phyloP scores from a whole-genome alignment of 2,113 vertebrate species.

The Cettia cetti region DNA sequence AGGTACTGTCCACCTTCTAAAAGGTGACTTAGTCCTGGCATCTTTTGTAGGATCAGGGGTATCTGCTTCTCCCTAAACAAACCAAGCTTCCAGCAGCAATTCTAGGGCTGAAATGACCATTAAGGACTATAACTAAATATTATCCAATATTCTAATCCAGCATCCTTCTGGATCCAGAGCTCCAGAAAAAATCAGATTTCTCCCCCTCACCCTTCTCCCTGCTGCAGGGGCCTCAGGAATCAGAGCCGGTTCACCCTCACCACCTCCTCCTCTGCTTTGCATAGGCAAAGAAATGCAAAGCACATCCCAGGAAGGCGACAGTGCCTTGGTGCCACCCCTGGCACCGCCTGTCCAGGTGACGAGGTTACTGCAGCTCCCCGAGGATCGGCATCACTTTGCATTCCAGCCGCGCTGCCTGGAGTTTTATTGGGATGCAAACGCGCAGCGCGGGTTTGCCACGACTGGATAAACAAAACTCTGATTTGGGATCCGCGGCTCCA shows the following conservation, averaged over 20 bases:
- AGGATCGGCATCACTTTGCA: neutral
- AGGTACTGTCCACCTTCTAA: neutral
- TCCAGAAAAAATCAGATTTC: neutral
- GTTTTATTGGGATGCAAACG: neutral
- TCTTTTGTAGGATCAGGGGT: neutral
- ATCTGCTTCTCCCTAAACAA: neutral
- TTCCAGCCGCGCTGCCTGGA: neutral
- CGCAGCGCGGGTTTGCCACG: neutral
- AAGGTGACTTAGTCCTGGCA: neutral
- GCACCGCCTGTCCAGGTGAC: neutral
- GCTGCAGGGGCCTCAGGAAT: neutral
- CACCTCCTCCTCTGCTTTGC: neutral
- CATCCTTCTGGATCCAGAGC: neutral
- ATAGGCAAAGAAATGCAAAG: neutral
- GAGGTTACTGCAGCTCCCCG: neutral
- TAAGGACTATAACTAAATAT: neutral
- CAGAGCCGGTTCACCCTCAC: neutral
- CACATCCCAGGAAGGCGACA: neutral
- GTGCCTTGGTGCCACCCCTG: neutral
- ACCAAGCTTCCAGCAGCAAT: neutral
- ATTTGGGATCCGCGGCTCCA: neutral
- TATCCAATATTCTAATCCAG: neutral
- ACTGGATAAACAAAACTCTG: neutral
- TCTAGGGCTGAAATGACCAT: neutral
- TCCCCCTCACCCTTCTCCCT: neutral